Conservation (phyloP, 1,140 invertebrate species). For the Mylabris phalerata region DNA sequence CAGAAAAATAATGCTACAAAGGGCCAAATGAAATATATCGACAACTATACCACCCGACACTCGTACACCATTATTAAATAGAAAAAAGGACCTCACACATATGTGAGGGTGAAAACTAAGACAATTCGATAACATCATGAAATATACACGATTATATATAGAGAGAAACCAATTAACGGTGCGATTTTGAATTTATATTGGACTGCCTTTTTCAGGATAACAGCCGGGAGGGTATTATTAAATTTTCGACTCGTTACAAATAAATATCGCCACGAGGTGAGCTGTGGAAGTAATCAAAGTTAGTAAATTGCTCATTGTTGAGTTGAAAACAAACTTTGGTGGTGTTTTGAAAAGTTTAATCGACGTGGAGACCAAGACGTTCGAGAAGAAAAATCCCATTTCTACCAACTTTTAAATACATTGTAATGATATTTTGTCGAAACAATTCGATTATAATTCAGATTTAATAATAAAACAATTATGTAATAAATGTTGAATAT, state of each 20-base stretch:
- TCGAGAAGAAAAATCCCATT: too few species aligned
- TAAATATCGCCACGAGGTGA: constrained; percentile 9
- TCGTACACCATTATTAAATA: constrained; percentile 15
- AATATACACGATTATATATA: too few species aligned
- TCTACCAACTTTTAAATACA: too few species aligned
- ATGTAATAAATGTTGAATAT: too few species aligned
- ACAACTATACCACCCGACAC: constrained; percentile 22
- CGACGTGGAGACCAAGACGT: neutral
- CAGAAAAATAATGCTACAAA: constrained; percentile 28
- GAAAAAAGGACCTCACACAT: constrained; percentile 19
- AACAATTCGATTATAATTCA: too few species aligned
- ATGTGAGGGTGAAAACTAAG: too few species aligned
- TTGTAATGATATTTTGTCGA: too few species aligned
- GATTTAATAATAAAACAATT: too few species aligned
- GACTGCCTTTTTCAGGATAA: constrained; percentile 1
- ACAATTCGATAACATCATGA: too few species aligned
- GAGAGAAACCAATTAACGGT: too few species aligned
- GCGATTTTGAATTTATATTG: neutral
- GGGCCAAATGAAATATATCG: constrained; percentile 30
- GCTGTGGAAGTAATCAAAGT: constrained; percentile 15
- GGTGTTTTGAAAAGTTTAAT: constrained; percentile 16
- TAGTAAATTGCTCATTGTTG: constrained; percentile 17
- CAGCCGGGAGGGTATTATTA: neutral
- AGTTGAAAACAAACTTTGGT: constrained; percentile 14
- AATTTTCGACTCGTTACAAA: constrained; percentile 17